A percentile compares a stretch with the other conserved stretches of the same genome.
Evolutionary conservation across 2,113 vertebrate genomes (phyloP).

Genomic region (Heterotis niloticus): DNA sequence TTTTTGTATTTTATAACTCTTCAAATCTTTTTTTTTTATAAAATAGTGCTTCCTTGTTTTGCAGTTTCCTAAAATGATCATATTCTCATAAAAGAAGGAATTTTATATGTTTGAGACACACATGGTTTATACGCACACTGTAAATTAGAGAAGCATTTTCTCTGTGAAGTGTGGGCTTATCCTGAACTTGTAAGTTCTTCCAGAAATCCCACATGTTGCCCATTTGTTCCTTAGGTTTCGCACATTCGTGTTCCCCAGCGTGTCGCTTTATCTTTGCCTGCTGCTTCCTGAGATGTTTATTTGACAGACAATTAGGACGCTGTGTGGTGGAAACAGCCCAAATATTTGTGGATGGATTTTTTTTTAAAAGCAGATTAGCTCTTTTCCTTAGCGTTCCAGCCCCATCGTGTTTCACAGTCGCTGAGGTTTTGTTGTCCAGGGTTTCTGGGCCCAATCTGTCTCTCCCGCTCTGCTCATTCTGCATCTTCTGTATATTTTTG

Average conservation of each 20-base stretch:
- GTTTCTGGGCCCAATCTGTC: background rate
- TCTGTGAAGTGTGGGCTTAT: background rate
- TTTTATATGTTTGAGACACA: background rate
- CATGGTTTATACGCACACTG: background rate
- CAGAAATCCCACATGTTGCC: constrained; percentile 22
- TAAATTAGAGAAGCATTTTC: constrained; percentile 7
- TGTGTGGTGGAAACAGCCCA: constrained; percentile 13
- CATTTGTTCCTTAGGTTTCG: background rate
- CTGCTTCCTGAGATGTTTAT: constrained; percentile 31
- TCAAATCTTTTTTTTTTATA: no score
- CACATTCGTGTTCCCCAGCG: background rate
- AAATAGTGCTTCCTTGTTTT: background rate
- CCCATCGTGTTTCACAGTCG: constrained; percentile 13
- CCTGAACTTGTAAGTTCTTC: background rate
- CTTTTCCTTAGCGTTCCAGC: constrained; percentile 18
- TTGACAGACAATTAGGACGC: constrained; percentile 31
- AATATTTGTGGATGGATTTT: constrained; percentile 17
- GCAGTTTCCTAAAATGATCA: background rate
- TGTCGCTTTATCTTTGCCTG: constrained; percentile 30
- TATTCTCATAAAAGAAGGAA: background rate
- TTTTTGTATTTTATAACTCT: no score
- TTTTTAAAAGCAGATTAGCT: constrained; percentile 16
- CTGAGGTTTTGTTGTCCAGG: constrained; percentile 1
- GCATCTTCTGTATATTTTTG: constrained; percentile 15
- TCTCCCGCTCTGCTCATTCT: constrained; percentile 12